phyloP scores from a whole-genome alignment of 1,140 invertebrate genomes.

The Probaryconus sp. region DNA sequence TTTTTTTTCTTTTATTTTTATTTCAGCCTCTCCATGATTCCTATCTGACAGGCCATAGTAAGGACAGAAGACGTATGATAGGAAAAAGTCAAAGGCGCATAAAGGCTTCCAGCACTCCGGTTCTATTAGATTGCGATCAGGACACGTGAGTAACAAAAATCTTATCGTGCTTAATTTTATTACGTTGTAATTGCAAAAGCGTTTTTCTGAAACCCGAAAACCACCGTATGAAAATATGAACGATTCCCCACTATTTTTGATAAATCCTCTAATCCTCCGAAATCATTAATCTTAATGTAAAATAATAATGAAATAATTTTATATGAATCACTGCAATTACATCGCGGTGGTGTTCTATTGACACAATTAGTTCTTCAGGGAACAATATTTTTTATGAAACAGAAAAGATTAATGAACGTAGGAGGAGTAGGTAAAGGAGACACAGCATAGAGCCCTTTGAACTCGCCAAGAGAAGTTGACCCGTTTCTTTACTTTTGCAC shows the following conservation, averaged over 20 bases:
- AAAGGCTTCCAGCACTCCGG: conserved; percentile 80
- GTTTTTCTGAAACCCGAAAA: too few species aligned
- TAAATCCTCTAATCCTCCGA: too few species aligned
- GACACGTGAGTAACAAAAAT: conserved; percentile 68
- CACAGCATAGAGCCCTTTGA: conserved; percentile 28
- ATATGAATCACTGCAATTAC: too few species aligned
- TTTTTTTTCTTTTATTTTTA: conserved; percentile 39
- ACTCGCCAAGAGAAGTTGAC: conserved; percentile 38
- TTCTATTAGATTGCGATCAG: conserved; percentile 76
- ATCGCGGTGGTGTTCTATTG: too few species aligned
- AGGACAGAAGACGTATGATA: conserved; percentile 73
- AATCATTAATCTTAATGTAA: too few species aligned
- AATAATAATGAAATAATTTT: too few species aligned
- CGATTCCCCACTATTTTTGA: too few species aligned
- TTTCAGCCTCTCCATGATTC: conserved; percentile 76
- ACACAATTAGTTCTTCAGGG: conserved; percentile 33
- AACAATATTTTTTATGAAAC: conserved; percentile 2
- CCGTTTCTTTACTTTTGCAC: conserved; percentile 37
- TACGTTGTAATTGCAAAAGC: too few species aligned
- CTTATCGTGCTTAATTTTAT: too few species aligned
- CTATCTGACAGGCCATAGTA: conserved; percentile 63
- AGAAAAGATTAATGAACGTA: conserved; percentile 32
- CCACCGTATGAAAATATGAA: too few species aligned
- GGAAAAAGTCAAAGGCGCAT: conserved; percentile 75
- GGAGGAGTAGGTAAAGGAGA: conserved; percentile 21